Conservation (phyloP, 2,888 invertebrate genomes). For the Ochropleura leucogaster region DNA sequence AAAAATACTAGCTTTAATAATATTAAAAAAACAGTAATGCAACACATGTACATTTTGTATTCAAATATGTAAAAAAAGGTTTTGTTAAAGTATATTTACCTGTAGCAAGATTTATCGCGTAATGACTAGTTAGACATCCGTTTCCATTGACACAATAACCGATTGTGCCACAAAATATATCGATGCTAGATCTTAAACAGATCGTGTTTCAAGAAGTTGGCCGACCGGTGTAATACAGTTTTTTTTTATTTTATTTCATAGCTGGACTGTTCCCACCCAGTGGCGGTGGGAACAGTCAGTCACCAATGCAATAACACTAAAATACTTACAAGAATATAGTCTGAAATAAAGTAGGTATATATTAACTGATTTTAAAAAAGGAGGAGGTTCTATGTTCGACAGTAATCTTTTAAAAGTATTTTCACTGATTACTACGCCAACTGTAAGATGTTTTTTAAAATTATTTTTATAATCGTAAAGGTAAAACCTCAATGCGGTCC, state of each 20-base stretch:
- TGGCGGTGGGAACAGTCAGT: too few relatives aligned
- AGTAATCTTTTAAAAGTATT: too few relatives aligned
- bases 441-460: too few relatives aligned
- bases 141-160: conserved; percentile 42
- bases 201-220: conserved; percentile 75
- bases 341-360: too few relatives aligned
- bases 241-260: neutral
- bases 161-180: conserved; percentile 65
- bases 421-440: too few relatives aligned
- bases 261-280: neutral
- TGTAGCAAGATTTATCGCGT: conserved; percentile 48
- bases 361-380: too few relatives aligned
- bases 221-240: conserved; percentile 49
- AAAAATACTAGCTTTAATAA: neutral
- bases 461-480: too few relatives aligned
- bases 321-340: too few relatives aligned
- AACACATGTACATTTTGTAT: neutral
- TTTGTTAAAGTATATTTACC: neutral
- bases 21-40: neutral
- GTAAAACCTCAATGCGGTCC: too few relatives aligned
- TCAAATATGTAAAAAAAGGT: neutral
- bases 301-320: too few relatives aligned
- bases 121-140: conserved; percentile 68
- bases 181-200: conserved; percentile 71
- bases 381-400: too few relatives aligned